A percentile compares a stretch with the other conserved stretches of the same genome.
These are phyloP conservation scores for Chlamydotis undulata DNA, from an alignment of 2,113 vertebrate species.

Conservation along the genomic window DNA sequence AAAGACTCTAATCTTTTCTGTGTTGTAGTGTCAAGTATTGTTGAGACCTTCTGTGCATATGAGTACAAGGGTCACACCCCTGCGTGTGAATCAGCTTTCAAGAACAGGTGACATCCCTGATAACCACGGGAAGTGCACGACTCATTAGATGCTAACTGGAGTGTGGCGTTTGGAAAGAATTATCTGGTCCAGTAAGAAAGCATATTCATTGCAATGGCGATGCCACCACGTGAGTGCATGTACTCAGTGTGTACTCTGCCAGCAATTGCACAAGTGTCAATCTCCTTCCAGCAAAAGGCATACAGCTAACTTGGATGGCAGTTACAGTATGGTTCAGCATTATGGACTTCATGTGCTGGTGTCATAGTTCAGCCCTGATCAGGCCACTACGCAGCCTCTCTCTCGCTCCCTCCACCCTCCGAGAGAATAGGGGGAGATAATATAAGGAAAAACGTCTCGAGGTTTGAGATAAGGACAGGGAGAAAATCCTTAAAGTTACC, in stretches of 20 bases:
- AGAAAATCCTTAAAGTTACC: no score
- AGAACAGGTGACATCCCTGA: neutral
- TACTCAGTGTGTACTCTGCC: neutral
- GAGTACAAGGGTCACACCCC: neutral
- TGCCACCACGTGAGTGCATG: neutral
- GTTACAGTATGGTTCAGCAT: accelerated
- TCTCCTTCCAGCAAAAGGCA: neutral
- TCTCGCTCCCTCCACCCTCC: no score
- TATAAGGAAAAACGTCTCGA: no score
- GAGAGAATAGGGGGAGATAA: no score
- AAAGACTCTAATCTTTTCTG: neutral
- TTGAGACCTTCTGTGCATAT: neutral
- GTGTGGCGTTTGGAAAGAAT: neutral
- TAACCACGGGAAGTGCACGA: neutral
- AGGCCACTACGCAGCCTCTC: no score
- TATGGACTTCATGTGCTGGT: accelerated
- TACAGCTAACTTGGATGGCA: neutral
- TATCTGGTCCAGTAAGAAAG: neutral
- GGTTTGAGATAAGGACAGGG: no score
- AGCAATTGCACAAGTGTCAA: neutral
- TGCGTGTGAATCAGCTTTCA: neutral
- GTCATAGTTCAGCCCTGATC: no score
- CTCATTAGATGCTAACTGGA: neutral
- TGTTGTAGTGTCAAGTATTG: neutral
- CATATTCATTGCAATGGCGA: neutral